Evolutionary conservation across 2,888 invertebrate genomes (phyloP), one percentile per base, ranked within the genome.

Genomic region (Campoplex capitator): DNA sequence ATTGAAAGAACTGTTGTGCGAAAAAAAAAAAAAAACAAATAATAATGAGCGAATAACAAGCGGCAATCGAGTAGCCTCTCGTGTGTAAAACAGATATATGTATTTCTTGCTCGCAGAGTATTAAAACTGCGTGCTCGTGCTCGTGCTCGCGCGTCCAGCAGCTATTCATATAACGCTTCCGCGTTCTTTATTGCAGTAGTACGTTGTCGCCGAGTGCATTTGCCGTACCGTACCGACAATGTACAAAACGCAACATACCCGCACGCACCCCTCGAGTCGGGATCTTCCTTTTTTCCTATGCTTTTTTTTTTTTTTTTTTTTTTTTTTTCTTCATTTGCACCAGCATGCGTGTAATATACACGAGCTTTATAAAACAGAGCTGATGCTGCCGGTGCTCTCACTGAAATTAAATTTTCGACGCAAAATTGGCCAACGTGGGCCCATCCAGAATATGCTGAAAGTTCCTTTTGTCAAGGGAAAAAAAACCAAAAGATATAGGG

Each of bases 391-490:
- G 23, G 77, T 70, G 77, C 62, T 62, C 16, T 16, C 70, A 56
- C 67, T 74, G 77, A 86, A 86, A 86, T 84, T 84, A 86, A 84
- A 77, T 84, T 86, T 84, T 84, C 75, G 45, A 13, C 35, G 74
- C 48, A 51, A 62, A 81, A 78, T 86, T 65, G 67, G 81, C 73
- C 77, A 35, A 42, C 54, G 54, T 67, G 51, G 71, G 74, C 62
- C 9, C 11, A 51, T 11, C 56, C 38, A 23, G 51, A 54, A 45
- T 75, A 74, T 51, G 11, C 16, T 13, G 28, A 65, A 80, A 71
- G 23, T 23, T 23, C 23, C 23, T 75, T 32, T 80, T 62, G 75
- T 77, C 76, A 80, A 42, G 58, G 42, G 54, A 23, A 23, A 45
- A 32, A 38, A 70, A 16, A 65, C 42, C 8, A 9, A 16, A 71